Evolutionary conservation across 2,888 invertebrate species (phyloP).

Genomic region (Margaritifera margaritifera): DNA sequence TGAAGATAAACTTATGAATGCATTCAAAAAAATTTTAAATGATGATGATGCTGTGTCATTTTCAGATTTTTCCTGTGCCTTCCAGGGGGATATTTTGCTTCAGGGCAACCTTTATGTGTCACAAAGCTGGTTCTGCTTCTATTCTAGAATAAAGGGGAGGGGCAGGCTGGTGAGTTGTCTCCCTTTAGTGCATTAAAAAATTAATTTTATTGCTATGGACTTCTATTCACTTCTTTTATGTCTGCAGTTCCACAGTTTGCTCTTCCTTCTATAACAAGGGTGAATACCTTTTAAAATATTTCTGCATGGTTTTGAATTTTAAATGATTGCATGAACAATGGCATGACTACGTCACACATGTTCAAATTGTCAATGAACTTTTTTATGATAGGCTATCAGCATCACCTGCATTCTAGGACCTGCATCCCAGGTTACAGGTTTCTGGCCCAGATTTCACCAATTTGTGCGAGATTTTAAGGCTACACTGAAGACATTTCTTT

Average conservation of each 20-base stretch:
- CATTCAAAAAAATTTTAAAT: not conserved
- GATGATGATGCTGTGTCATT: constrained; percentile 3
- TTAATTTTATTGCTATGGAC: not conserved
- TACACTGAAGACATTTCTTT: too few species aligned
- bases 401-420: too few species aligned
- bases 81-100: constrained; percentile 91
- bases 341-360: too few species aligned
- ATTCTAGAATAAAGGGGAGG: constrained; percentile 95
- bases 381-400: too few species aligned
- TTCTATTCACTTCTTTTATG: not conserved
- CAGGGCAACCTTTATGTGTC: constrained; percentile 96
- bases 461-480: not conserved
- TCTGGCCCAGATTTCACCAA: too few species aligned
- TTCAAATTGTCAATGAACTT: too few species aligned
- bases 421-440: too few species aligned
- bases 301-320: too few species aligned
- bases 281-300: too few species aligned
- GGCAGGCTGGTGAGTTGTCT: constrained; percentile 85
- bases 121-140: constrained; percentile 95
- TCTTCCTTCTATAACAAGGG: too few species aligned
- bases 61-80: constrained; percentile 88
- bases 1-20: not conserved
- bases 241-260: too few species aligned
- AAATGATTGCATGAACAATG: too few species aligned
- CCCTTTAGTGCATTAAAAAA: not conserved